Percentiles rank a stretch among this genome's conserved stretches.
Evolutionary conservation across 2,797 vertebrate genomes (phyloP).

Genomic region (Chrysocyon brachyurus): DNA sequence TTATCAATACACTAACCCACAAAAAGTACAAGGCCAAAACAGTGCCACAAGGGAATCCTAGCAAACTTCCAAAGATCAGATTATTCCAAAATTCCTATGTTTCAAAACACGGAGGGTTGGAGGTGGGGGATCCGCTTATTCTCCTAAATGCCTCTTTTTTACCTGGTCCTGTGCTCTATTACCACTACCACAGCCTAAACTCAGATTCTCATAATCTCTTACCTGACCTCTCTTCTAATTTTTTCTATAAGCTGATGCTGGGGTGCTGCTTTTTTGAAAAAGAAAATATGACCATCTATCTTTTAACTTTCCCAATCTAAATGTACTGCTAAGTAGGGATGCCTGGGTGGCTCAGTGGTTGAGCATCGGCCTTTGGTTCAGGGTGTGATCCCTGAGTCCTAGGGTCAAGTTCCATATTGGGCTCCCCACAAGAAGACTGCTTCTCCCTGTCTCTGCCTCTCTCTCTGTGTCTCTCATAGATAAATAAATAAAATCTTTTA

Average conservation of each 20-base stretch:
- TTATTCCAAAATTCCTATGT: background rate
- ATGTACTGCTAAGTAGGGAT: background rate
- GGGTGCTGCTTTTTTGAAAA: background rate
- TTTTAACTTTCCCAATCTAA: background rate
- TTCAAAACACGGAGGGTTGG: background rate
- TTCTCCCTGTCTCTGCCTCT: too few relatives aligned
- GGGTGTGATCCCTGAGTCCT: too few relatives aligned
- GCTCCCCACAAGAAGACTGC: too few relatives aligned
- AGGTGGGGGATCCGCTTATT: background rate
- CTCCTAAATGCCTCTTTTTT: slow-evolving; percentile 1
- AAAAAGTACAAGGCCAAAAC: background rate
- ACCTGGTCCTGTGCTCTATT: background rate
- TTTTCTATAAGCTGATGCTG: background rate
- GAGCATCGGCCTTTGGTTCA: too few relatives aligned
- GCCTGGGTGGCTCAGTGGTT: too few relatives aligned
- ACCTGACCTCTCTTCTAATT: background rate
- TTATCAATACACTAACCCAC: slow-evolving; percentile 9
- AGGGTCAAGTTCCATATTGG: too few relatives aligned
- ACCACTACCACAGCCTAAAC: background rate
- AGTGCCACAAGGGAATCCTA: background rate
- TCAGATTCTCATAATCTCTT: background rate
- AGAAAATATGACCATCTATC: background rate
- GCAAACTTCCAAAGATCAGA: background rate
- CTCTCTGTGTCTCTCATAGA: too few relatives aligned
- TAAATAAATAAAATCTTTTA: too few relatives aligned